Evolutionary conservation across 2,888 invertebrate species (phyloP).

Genomic region (Troides aeacus): DNA sequence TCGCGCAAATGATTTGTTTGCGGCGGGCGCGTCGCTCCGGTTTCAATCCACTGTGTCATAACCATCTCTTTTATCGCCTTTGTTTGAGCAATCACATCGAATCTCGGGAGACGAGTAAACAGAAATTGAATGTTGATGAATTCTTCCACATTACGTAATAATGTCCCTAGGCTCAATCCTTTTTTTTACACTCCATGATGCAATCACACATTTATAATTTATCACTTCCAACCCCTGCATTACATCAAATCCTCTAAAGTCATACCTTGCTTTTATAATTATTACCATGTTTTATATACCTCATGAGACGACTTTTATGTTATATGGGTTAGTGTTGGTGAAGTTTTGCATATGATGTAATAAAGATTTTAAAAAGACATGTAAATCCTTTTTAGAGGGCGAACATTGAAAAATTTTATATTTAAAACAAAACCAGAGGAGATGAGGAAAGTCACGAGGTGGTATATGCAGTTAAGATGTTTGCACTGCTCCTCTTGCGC

Average conservation of each 20-base stretch:
- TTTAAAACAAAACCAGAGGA: too few species aligned
- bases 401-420: too few species aligned
- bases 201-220: not conserved
- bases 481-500: too few species aligned
- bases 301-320: too few species aligned
- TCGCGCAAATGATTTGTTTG: conserved; percentile 23
- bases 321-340: too few species aligned
- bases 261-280: not conserved
- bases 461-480: too few species aligned
- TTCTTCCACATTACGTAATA: conserved; percentile 17
- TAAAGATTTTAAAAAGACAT: too few species aligned
- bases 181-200: not conserved
- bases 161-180: not conserved
- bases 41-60: conserved; percentile 27
- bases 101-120: conserved; percentile 20
- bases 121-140: conserved; percentile 20
- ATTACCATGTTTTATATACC: too few species aligned
- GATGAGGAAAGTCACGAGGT: too few species aligned
- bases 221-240: not conserved
- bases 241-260: not conserved
- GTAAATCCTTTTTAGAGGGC: too few species aligned
- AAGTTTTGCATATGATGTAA: too few species aligned
- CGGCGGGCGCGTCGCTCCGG: conserved; percentile 14
- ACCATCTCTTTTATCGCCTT: conserved; percentile 25
- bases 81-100: conserved; percentile 19